Evolutionary conservation across 2,797 vertebrate species (phyloP).

Genomic region (Hyperoplus lanceolatus): DNA sequence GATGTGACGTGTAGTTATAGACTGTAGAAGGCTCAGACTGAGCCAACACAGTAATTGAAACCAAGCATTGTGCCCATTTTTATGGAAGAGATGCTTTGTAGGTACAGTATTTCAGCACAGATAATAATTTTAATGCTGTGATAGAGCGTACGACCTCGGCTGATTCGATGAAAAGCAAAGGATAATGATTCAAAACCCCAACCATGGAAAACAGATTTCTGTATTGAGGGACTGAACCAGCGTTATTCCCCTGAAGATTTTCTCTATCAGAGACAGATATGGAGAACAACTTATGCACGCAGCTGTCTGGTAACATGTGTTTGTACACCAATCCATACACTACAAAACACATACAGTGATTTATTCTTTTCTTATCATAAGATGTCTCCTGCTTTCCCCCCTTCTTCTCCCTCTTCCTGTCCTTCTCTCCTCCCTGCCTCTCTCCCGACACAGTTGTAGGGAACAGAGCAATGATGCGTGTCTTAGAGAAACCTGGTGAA

Average conservation of each 20-base stretch:
- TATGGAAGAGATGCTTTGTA: constrained; percentile 62
- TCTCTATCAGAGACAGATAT: constrained; percentile 48
- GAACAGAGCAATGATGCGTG: constrained; percentile 80
- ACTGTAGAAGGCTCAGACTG: constrained; percentile 29
- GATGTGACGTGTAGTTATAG: constrained; percentile 38
- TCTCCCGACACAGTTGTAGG: constrained; percentile 71
- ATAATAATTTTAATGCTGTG: constrained; percentile 62
- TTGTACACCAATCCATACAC: constrained; percentile 69
- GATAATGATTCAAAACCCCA: constrained; percentile 60
- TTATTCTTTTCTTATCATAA: constrained; percentile 72
- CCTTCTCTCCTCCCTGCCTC: constrained; percentile 33
- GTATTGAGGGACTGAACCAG: constrained; percentile 40
- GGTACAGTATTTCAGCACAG: constrained; percentile 53
- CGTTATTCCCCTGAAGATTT: constrained; percentile 54
- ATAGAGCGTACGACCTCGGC: constrained; percentile 56
- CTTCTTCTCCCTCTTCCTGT: constrained; percentile 31
- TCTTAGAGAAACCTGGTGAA: constrained; percentile 86
- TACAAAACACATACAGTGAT: constrained; percentile 66
- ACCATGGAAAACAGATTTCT: constrained; percentile 60
- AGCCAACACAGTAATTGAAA: constrained; percentile 50
- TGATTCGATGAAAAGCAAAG: constrained; percentile 60
- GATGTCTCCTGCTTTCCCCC: constrained; percentile 54
- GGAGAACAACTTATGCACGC: constrained; percentile 60
- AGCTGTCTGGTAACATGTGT: constrained; percentile 65
- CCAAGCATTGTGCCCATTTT: constrained; percentile 48